Conservation (phyloP, 1,140 invertebrate species). For the Calycopis cecrops region DNA sequence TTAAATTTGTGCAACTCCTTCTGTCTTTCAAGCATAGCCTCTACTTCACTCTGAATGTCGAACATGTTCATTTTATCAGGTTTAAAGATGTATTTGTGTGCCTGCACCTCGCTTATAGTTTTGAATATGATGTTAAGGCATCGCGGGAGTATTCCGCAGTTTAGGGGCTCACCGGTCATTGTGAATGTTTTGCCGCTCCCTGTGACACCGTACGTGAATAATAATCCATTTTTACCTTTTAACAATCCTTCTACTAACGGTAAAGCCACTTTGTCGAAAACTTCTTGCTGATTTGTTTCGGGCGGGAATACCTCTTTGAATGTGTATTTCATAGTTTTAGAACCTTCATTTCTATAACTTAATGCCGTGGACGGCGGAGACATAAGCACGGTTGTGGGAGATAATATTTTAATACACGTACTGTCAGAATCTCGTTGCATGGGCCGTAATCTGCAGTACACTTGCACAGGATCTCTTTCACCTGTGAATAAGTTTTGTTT, state of each 20-base stretch:
- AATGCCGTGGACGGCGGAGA: slow-evolving; percentile 79
- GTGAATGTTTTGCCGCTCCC: slow-evolving; percentile 98
- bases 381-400: slow-evolving; percentile 81
- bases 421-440: slow-evolving; percentile 79
- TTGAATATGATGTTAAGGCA: slow-evolving; percentile 95
- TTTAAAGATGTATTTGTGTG: slow-evolving; percentile 91
- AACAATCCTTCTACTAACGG: slow-evolving; percentile 90
- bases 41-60: slow-evolving; percentile 90
- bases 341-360: slow-evolving; percentile 77
- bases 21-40: slow-evolving; percentile 89
- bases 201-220: slow-evolving; percentile 98
- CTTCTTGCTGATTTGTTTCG: slow-evolving; percentile 84
- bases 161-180: slow-evolving; percentile 88
- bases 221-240: slow-evolving; percentile 88
- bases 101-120: slow-evolving; percentile 85
- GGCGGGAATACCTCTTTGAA: slow-evolving; percentile 92
- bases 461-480: slow-evolving; percentile 84
- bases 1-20: slow-evolving; percentile 65
- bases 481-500: slow-evolving; percentile 54
- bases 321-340: slow-evolving; percentile 84
- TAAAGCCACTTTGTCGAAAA: slow-evolving; percentile 90
- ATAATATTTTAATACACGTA: slow-evolving; percentile 84
- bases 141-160: slow-evolving; percentile 91
- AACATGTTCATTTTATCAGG: slow-evolving; percentile 96
- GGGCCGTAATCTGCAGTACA: slow-evolving; percentile 89